phyloP scores from a whole-genome alignment of 2,888 invertebrate genomes.

The Autographa gamma region DNA sequence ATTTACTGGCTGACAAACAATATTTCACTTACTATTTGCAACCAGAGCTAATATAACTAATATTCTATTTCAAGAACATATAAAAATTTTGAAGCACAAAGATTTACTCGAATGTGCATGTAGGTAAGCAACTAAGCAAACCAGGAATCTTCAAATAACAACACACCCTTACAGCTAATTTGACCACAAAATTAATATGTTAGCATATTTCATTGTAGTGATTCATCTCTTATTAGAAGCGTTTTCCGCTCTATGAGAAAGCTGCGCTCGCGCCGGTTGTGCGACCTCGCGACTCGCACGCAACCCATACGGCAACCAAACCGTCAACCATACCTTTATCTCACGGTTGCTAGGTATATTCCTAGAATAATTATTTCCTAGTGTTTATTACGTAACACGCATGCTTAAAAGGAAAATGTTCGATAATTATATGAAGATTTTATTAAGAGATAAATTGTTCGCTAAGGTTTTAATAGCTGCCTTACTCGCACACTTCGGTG shows the following conservation, averaged over 20 bases:
- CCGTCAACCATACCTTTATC: constrained; percentile 32
- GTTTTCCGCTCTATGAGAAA: constrained; percentile 45
- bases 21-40: too few relatives aligned
- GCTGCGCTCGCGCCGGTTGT: constrained; percentile 27
- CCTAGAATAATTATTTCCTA: constrained; percentile 54
- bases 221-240: constrained; percentile 26
- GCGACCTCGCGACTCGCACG: constrained; percentile 53
- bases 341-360: constrained; percentile 37
- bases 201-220: background rate
- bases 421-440: constrained; percentile 34
- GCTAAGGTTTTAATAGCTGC: background rate
- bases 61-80: too few relatives aligned
- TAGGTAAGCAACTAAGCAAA: too few relatives aligned
- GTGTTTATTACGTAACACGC: constrained; percentile 48
- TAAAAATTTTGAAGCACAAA: too few relatives aligned
- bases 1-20: too few relatives aligned
- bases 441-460: constrained; percentile 6
- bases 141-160: too few relatives aligned
- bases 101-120: too few relatives aligned
- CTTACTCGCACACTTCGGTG: background rate
- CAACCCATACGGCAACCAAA: constrained; percentile 22
- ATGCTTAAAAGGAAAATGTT: constrained; percentile 34
- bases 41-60: too few relatives aligned
- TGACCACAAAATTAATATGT: background rate
- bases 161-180: background rate